These are phyloP conservation scores for Apis dorsata DNA, from an alignment of 1,140 invertebrate genomes.

Conservation along the genomic window DNA sequence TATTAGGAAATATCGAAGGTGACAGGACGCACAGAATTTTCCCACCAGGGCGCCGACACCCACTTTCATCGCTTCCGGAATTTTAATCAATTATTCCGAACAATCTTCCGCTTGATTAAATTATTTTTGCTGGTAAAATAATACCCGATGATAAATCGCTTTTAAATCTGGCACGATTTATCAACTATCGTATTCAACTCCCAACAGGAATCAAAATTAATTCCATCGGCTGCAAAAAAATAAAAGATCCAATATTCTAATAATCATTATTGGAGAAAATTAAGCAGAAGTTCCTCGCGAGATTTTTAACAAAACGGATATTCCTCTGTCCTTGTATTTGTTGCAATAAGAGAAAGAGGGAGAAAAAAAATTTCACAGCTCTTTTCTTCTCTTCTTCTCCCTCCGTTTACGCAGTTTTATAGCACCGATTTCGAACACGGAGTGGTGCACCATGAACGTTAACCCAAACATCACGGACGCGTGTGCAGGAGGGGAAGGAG, in stretches of 20 bases:
- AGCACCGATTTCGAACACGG: slow-evolving; percentile 22
- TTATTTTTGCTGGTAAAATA: background rate
- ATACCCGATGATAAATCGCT: too few relatives aligned
- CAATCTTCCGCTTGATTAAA: too few relatives aligned
- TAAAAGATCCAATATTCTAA: too few relatives aligned
- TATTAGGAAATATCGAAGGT: slow-evolving; percentile 25
- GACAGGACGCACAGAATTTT: background rate
- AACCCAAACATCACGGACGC: slow-evolving; percentile 49
- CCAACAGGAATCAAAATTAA: too few relatives aligned
- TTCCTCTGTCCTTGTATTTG: too few relatives aligned
- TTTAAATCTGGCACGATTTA: too few relatives aligned
- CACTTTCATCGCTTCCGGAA: background rate
- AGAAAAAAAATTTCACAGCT: background rate
- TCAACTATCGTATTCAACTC: too few relatives aligned
- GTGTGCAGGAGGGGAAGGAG: slow-evolving; percentile 19
- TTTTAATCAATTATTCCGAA: background rate
- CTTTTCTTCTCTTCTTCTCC: background rate
- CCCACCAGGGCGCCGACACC: too few relatives aligned
- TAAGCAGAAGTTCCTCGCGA: too few relatives aligned
- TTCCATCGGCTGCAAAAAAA: too few relatives aligned
- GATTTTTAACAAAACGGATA: background rate
- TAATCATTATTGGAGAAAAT: too few relatives aligned
- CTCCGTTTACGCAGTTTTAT: slow-evolving; percentile 25
- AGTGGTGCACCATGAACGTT: slow-evolving; percentile 10
- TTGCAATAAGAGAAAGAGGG: too few relatives aligned